phyloP scores from a whole-genome alignment of 2,113 vertebrate genomes.

The Glaucidium brasilianum region DNA sequence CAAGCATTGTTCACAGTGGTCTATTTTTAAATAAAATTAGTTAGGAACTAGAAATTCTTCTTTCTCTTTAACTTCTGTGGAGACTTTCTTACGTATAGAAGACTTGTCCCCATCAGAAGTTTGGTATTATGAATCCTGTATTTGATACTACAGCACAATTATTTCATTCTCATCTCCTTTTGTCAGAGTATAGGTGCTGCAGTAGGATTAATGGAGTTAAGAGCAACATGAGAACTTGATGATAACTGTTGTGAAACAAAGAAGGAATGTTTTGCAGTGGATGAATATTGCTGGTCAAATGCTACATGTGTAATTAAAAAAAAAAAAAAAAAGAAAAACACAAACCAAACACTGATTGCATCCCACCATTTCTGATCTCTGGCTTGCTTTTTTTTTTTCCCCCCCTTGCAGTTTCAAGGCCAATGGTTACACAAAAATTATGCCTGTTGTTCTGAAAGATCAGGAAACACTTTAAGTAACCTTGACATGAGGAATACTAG shows the following conservation, averaged over 20 bases:
- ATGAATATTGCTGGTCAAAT: not conserved
- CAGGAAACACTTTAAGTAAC: not conserved
- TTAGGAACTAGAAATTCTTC: not conserved
- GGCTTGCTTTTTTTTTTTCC: not conserved
- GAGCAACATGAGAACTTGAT: not conserved
- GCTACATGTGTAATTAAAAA: fast-evolving
- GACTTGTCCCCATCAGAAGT: not conserved
- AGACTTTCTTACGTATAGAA: not conserved
- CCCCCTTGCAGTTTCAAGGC: not conserved
- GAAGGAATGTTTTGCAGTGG: not conserved
- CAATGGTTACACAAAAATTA: not conserved
- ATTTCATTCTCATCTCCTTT: not conserved
- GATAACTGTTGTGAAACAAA: not conserved
- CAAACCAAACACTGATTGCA: too few relatives aligned
- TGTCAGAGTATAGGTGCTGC: not conserved
- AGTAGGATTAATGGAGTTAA: not conserved
- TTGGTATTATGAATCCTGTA: not conserved
- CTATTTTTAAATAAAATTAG: not conserved
- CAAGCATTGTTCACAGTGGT: not conserved
- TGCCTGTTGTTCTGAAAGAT: not conserved
- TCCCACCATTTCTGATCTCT: not conserved
- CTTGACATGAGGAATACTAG: not conserved
- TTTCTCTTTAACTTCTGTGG: not conserved
- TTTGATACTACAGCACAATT: not conserved
- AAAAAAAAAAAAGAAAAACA: not conserved